Evolutionary conservation across 2,888 invertebrate species (phyloP), one percentile per base, ranked within the genome.

Genomic region (Papilio demoleus): DNA sequence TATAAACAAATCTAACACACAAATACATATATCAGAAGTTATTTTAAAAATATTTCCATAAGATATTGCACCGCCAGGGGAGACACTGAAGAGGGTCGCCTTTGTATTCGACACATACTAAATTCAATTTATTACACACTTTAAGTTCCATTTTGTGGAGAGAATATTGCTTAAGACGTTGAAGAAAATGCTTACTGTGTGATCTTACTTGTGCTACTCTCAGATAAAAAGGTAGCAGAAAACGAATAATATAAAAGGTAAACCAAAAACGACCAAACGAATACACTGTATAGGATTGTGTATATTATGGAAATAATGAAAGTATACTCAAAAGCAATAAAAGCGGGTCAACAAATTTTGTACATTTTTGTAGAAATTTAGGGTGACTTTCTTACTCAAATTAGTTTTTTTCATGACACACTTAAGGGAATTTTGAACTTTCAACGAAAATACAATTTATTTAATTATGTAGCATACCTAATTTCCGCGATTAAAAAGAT

Each of bases 81-180:
- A 40, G 22, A 47, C n/a, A n/a, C 19, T 47, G 68, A 64, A 68
- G 64, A 67, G 65, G 64, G 59, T 64, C 60, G 63, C 50, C 59
- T 78, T 77, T 74, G 74, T 75, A 80, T 77, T 77, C 77, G 87
- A 86, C 87, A 86, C 82, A 83, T 81, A 77, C 83, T 82, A 83
- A 81, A 86, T 86, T 85, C 82, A 86, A 87, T 87, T 87, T 88
- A 86, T 86, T 87, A 84, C 81, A 81, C 77, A 79, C 82, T 81
- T 83, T 84, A 81, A 80, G 78, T 73, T 76, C 74, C 66, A 71
- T 60, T 66, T 62, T 65, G 58, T 53, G 59, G 63, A 31, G 19
- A 68, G 64, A 59, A 53, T 45, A 53, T 61, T 67, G 42, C 61
- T 14, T 45, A 58, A 58, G 65, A 34, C 50, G 59, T 45, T 24